Evolutionary conservation across 2,888 invertebrate species (phyloP).

Genomic region (Amblyteles armatorius): DNA sequence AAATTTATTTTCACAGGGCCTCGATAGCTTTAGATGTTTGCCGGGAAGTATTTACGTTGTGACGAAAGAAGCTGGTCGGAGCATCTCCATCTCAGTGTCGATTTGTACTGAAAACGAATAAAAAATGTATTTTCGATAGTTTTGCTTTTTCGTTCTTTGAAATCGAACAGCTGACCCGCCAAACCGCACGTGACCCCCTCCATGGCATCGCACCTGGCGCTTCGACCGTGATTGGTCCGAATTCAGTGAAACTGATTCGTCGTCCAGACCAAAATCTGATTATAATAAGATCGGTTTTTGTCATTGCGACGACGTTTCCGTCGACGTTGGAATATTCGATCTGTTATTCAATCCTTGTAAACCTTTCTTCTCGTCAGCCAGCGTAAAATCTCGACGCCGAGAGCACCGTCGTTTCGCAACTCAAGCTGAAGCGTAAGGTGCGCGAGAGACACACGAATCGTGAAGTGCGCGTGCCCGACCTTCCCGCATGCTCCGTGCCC

Average conservation of each 20-base stretch:
- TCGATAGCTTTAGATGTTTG: constrained; percentile 48
- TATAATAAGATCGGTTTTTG: neutral
- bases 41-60: constrained; percentile 22
- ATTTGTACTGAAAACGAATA: neutral
- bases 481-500: constrained; percentile 4
- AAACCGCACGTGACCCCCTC: neutral
- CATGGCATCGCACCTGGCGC: neutral
- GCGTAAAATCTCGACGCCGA: neutral
- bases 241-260: neutral
- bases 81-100: neutral
- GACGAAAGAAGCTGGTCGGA: neutral
- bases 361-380: neutral
- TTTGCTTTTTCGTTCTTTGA: constrained; percentile 1
- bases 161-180: neutral
- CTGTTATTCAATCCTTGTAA: neutral
- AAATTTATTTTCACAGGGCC: constrained; percentile 24
- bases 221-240: constrained; percentile 13
- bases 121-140: neutral
- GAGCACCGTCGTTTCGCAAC: neutral
- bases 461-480: constrained; percentile 57
- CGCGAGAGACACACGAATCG: constrained; percentile 12
- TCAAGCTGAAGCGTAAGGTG: constrained; percentile 9
- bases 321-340: neutral
- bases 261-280: neutral
- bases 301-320: neutral